Evolutionary conservation across 2,113 vertebrate genomes (phyloP).

Genomic region (Ciconia stormi): DNA sequence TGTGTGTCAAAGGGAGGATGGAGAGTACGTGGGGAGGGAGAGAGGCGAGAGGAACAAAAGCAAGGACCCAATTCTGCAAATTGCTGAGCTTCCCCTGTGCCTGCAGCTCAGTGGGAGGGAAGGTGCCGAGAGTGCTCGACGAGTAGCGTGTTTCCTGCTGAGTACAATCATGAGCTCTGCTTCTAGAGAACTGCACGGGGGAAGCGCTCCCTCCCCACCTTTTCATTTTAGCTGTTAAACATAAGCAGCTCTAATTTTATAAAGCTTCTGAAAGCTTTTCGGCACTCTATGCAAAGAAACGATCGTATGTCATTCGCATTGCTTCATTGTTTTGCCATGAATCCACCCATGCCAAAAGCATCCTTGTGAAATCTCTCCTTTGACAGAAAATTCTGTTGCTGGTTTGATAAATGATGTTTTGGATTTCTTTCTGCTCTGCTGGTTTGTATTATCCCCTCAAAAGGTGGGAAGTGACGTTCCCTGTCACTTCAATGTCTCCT

Average conservation of each 20-base stretch:
- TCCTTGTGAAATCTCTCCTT: background rate
- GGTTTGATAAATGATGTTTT: conserved; percentile 2
- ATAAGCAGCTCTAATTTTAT: background rate
- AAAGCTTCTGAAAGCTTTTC: background rate
- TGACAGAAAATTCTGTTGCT: background rate
- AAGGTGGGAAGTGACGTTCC: background rate
- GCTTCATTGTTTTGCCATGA: background rate
- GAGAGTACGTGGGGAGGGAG: background rate
- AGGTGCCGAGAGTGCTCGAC: background rate
- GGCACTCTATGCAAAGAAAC: rapidly evolving
- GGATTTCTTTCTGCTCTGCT: background rate
- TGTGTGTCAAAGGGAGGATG: background rate
- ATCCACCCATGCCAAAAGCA: background rate
- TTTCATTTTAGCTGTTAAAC: background rate
- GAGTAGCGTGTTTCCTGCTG: background rate
- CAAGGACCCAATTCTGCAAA: background rate
- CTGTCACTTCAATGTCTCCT: background rate
- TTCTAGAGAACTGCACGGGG: background rate
- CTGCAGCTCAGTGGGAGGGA: background rate
- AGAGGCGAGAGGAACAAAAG: background rate
- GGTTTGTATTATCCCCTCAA: background rate
- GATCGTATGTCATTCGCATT: rapidly evolving
- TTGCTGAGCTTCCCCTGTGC: background rate
- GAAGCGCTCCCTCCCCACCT: background rate
- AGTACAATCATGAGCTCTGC: background rate